Evolutionary conservation across 2,888 invertebrate genomes (phyloP), one percentile per base, ranked within the genome.

Genomic region (Tipula unca): DNA sequence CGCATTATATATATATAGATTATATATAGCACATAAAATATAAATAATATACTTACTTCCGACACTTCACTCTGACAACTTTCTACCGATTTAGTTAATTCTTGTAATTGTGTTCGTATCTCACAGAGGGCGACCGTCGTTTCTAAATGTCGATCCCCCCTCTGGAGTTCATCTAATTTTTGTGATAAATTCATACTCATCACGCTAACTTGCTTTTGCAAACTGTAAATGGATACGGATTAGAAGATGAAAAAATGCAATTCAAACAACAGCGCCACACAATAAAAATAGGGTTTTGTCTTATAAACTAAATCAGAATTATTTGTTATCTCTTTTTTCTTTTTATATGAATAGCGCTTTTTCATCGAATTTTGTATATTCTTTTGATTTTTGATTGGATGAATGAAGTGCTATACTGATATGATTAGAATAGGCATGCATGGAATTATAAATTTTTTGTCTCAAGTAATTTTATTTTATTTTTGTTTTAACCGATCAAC

Each of bases 131-230:
- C 97, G 91, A 97, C 96, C 91, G 96, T 96, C 89, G 97, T 97
- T 93, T 97, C 97, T 91, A 96, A 93, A 93, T 97, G 96, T 89
- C 96, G 95, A 93, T 97, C 97, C 90, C 94, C 94, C 90, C 95
- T 94, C 93, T 97, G 97, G 92, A 97, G 94, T 93, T 97, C 96
- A 93, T 97, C 97, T 93, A 97, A 94, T 93, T 97, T 97, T 90
- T 96, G 95, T 92, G 95, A 95, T 93, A 97, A 94, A 94, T 97
- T 97, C 96, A 96, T 96, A 93, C 97, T 97, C 97, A 97, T 97
- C 93, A 97, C 96, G 94, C 96, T 95, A 94, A 97, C 96, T 95
- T 97, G 97, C 94, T 96, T 96, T 94, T 97, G 97, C 94, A 97
- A 96, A 95, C 97, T 97, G 93, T 88, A 87, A 82, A 25, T 85